Evolutionary conservation across 2,113 vertebrate genomes (phyloP), one percentile per base, ranked within the genome.

Genomic region (Dendropsophus ebraccatus): DNA sequence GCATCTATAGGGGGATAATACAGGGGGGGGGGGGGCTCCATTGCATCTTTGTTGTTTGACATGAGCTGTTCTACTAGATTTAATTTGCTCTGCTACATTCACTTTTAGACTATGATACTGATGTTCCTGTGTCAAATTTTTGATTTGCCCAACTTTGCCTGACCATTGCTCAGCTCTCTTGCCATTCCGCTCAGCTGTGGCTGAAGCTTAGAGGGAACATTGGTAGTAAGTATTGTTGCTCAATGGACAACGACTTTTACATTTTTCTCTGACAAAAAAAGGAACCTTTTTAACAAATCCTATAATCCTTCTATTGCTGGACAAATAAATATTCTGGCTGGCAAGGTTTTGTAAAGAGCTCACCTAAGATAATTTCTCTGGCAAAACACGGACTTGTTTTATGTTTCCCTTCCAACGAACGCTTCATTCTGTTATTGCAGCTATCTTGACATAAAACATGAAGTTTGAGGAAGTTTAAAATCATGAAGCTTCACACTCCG

Each of bases 361-460:
- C 56, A 76, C 70, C 54, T 83, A 83, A 80, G 80, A 70, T 86
- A 45, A 80, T 80, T 80, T 86, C 49, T 80, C 25, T 74, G 76
- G 84, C 77, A 81, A 73, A 86, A 60, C 32, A 60, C 25, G 80
- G 25, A 81, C 23, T 17, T 60, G 75, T 58, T 81, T 81, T 77
- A 86, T 81, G 67, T 12, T 73, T 86, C 67, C 49, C 35, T 73
- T 73, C 35, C 23, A 79, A 62, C 74, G 80, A 85, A 52, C 45
- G 49, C 84, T 86, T 32, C 49, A 80, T 79, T 86, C 77, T 81
- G 84, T 81, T 86, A 86, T 73, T 80, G 28, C 67, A 86, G 52
- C 76, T 81, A 81, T 81, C 67, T 86, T 86, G 84, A 86, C 84
- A 86, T 86, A 86, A 86, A 86, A 73, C 77, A 81, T 86, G 67